Percentiles rank a stretch among this genome's conserved stretches.
Conservation (phyloP, 2,113 vertebrate species). For the Sphyrna mokarran region DNA sequence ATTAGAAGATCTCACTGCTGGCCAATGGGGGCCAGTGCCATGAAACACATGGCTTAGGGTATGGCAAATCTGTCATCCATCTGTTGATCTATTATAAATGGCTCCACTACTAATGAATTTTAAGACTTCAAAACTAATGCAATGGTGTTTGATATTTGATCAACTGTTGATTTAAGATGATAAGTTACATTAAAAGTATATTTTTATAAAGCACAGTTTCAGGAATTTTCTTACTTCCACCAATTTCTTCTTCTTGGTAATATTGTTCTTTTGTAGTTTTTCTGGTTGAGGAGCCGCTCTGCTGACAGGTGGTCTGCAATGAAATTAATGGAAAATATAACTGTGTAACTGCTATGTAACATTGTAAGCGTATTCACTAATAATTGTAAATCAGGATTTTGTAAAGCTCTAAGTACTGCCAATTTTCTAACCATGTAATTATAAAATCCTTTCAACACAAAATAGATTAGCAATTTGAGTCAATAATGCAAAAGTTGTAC, state of each 20-base stretch:
- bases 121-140: background rate
- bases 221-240: constrained; percentile 62
- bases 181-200: background rate
- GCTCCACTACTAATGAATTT: background rate
- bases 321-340: constrained; percentile 3
- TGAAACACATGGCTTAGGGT: no score
- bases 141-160: background rate
- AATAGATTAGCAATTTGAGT: background rate
- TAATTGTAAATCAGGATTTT: background rate
- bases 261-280: constrained; percentile 84
- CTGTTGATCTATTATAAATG: background rate
- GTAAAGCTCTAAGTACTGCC: background rate
- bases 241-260: constrained; percentile 85
- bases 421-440: background rate
- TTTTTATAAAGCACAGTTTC: no score
- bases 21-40: no score
- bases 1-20: no score
- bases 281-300: constrained; percentile 85
- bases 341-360: background rate
- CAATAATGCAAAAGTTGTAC: background rate
- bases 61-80: background rate
- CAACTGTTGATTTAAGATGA: background rate
- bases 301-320: constrained; percentile 81
- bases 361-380: background rate
- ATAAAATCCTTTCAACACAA: background rate